These are phyloP conservation scores for Bombus superbus DNA, from an alignment of 1,140 invertebrate genomes.

Conservation along the genomic window DNA sequence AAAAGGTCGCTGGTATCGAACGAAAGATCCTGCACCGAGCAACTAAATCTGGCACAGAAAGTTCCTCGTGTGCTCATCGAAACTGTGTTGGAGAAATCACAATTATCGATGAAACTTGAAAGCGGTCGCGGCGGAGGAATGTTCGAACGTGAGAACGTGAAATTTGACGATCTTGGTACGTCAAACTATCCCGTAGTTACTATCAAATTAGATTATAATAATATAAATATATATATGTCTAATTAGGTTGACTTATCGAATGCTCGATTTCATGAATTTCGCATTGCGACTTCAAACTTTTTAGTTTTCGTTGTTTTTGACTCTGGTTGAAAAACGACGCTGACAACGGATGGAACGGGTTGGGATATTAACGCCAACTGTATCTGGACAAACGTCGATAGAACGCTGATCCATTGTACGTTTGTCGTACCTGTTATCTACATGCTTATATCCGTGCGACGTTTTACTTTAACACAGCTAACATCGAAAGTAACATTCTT, in stretches of 20 bases:
- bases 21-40: constrained; percentile 28
- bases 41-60: constrained; percentile 23
- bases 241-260: too few relatives aligned
- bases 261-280: constrained; percentile 34
- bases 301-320: not conserved
- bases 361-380: not conserved
- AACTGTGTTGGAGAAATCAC: constrained; percentile 44
- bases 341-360: not conserved
- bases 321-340: not conserved
- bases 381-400: not conserved
- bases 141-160: constrained; percentile 31
- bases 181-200: constrained; percentile 15
- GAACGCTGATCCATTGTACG: too few relatives aligned
- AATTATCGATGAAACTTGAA: constrained; percentile 58
- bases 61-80: constrained; percentile 45
- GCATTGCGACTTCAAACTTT: not conserved
- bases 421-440: too few relatives aligned
- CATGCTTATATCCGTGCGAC: too few relatives aligned
- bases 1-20: not conserved
- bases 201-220: too few relatives aligned
- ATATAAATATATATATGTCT: too few relatives aligned
- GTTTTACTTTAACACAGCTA: not conserved
- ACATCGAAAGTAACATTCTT: not conserved
- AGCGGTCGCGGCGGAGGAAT: not conserved
- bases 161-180: not conserved